These are phyloP conservation scores for Cryptoblepharus egeriae DNA, from an alignment of 2,797 vertebrate species.

Conservation along the genomic window DNA sequence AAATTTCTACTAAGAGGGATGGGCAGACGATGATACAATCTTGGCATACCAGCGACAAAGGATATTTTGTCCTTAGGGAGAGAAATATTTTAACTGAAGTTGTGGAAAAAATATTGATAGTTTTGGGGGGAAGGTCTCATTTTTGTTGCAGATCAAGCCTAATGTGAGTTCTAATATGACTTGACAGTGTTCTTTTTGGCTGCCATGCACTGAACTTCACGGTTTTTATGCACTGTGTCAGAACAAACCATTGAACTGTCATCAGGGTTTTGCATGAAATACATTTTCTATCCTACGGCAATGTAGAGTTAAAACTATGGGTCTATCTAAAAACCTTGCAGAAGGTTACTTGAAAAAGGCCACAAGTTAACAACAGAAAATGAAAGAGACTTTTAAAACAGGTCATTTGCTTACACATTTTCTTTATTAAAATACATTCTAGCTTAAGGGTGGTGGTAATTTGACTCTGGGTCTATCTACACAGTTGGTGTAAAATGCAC, in stretches of 20 bases:
- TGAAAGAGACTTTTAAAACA: neutral
- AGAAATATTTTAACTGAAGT: neutral
- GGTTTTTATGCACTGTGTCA: neutral
- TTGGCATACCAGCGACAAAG: neutral
- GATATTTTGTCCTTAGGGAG: neutral
- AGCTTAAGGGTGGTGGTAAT: neutral
- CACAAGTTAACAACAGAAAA: neutral
- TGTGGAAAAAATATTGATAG: neutral
- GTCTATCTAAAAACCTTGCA: neutral
- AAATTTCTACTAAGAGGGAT: neutral
- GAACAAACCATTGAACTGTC: neutral
- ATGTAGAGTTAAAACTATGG: neutral
- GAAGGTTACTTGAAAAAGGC: neutral
- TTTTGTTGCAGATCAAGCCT: neutral
- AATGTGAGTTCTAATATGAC: conserved; percentile 4
- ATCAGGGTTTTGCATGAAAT: neutral
- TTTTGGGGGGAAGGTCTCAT: neutral
- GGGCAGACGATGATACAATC: neutral
- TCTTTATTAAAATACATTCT: neutral
- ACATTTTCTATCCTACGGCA: neutral
- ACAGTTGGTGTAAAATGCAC: neutral
- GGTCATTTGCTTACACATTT: accelerated
- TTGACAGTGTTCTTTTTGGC: conserved; percentile 7
- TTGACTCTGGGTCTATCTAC: neutral
- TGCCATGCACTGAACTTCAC: neutral